Base-by-base conservation (phyloP, 2,888 invertebrate species). In the Corbicula japonica region DNA sequence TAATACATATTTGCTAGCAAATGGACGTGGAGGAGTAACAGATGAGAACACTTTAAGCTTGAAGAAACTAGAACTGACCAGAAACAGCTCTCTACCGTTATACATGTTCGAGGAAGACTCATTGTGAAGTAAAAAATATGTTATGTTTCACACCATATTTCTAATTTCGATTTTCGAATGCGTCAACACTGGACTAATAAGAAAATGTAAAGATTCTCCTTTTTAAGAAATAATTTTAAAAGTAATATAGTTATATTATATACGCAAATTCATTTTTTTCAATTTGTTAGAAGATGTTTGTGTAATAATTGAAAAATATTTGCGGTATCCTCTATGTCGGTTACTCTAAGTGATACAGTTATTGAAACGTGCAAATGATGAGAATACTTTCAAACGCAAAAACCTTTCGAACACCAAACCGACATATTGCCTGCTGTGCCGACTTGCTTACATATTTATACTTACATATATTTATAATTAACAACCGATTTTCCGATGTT, bases 31-130 rank as follows among this genome's bases (percentile, higher is more conserved):
- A 15, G 66, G 54, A 15, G 21, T 35, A 21, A 65, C 4, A 10
- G 52, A 26, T 38, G 52, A 18, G 35, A 35, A 52, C 10, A 15
- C 12, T n/a, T 21, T 32, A 2, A 35, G 8, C 3, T 21, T 15
- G 26, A 28, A 35, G 21, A 65, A 65, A 2, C 26, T 65, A 15
- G 52, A 65, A 52, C 5, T 34, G 23, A 50, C 28, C 26, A 21
- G 65, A 26, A 52, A 65, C 28, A n/a, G 10, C 4, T 65, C 65
- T 1, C 34, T 35, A 21, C 52, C 65, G 23, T 35, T 41, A 38
- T 34, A 21, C 8, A 35, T 23, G 18, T 30, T 50, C 3, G 65
- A 52, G 0, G 65, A 65, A 28, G 65, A 65, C n/a, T n/a, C 38
- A 8, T 23, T 65, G 1, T 63, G 18, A 8, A 18, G 18, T 12